Base-by-base conservation (phyloP, 2,797 vertebrate species). In the Cheirogaleus major region DNA sequence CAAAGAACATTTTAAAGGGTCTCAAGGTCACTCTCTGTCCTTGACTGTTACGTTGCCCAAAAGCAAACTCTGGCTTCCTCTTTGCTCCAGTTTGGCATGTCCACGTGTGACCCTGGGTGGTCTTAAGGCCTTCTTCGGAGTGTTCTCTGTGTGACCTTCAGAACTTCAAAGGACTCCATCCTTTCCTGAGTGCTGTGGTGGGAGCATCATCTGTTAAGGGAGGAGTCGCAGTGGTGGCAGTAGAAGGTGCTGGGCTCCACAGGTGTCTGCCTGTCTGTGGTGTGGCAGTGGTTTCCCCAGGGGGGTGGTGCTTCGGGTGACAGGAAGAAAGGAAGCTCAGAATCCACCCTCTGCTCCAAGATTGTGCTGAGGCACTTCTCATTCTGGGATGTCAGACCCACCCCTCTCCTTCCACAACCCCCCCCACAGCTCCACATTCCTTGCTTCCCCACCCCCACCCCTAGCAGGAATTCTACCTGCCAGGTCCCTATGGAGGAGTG, bases 291-390 rank as follows among this genome's bases (percentile, higher is more conserved):
- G 50, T 50, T 63, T 85, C 75, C 65, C 79, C 79, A 43, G 10
- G 6, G 70, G 90, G 93, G 57, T 41, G 35, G 92, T 57, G 65
- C 73, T 20, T 3, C 27, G 55, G 70, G 70, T 18, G 69, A 91
- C 63, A 79, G 87, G 61, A 75, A 91, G 81, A 90, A 63, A 86
- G 75, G 57, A 75, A 91, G 81, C n/a, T 27, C 75, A 85, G 92
- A 91, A 23, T 90, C 55, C 25, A 12, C 4, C 45, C 12, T 41
- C 80, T 52, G 7, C 38, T 41, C 35, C 48, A 0, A 2, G 13
- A 8, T 18, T n/a, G 32, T 8, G 63, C 63, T n/a, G 17, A n/a
- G 63, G 17, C 0, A 32, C 32, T 18, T 63, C 63, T n/a, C 63
- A 0, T 18, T 3, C 2, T 6, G 1, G 30, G 30, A n/a, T 32